Evolutionary conservation across 2,888 invertebrate genomes (phyloP).

Genomic region (Ectobius pallidus): DNA sequence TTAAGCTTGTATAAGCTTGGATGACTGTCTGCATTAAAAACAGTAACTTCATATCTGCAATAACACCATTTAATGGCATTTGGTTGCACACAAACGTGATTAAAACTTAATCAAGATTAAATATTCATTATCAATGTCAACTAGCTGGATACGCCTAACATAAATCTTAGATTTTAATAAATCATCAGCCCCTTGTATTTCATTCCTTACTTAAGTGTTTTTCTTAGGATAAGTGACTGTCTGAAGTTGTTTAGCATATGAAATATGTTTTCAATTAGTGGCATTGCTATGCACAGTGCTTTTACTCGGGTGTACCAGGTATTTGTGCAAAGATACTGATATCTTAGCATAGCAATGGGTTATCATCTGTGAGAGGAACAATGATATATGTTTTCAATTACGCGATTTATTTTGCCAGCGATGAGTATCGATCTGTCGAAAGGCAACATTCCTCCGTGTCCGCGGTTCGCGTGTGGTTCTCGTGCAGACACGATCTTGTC

Average conservation of each 20-base stretch:
- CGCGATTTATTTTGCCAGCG: background rate
- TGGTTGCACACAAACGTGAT: background rate
- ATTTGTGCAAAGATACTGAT: constrained; percentile 2
- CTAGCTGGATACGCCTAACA: background rate
- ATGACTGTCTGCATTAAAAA: too few relatives aligned
- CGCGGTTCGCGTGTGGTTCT: constrained; percentile 21
- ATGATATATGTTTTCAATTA: too few relatives aligned
- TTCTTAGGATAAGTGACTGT: background rate
- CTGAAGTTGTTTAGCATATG: background rate
- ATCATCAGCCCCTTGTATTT: background rate
- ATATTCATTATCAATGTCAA: background rate
- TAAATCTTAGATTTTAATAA: background rate
- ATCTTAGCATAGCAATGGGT: too few relatives aligned
- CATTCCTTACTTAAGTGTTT: background rate
- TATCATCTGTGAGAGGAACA: too few relatives aligned
- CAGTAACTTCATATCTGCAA: too few relatives aligned
- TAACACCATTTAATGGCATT: background rate
- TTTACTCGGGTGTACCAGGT: background rate
- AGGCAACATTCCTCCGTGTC: constrained; percentile 15
- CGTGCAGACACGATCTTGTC: constrained; percentile 16
- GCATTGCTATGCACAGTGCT: background rate
- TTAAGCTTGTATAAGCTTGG: too few relatives aligned
- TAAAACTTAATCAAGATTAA: background rate
- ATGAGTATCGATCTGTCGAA: constrained; percentile 10
- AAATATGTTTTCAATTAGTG: constrained; percentile 4